Evolutionary conservation across 2,888 invertebrate species (phyloP), one percentile per base, ranked within the genome.

Genomic region (Siphonodentalium dalli): DNA sequence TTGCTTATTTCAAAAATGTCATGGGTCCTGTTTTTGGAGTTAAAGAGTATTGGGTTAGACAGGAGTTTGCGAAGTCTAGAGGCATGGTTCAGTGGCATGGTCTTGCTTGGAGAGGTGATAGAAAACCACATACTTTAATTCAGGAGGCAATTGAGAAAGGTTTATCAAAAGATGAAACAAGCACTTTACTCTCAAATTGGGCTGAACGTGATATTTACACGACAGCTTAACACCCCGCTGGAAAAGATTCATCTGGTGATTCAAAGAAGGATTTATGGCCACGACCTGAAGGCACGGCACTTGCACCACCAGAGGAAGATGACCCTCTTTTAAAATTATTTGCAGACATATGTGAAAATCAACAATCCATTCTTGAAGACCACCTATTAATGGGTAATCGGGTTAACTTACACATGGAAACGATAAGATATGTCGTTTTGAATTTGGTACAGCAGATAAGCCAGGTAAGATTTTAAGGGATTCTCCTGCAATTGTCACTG

Each of bases 351-450:
- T n/a, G n/a, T n/a, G n/a, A n/a, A n/a, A n/a, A n/a, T n/a, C n/a
- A n/a, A n/a, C n/a, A n/a, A n/a, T n/a, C n/a, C n/a, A n/a, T n/a
- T n/a, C n/a, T n/a, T n/a, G n/a, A n/a, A 37, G 50, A 41, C 35
- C 62, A 8, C 63, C 59, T 43, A 34, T 62, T 18, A 56, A 65
- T 29, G 54, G 59, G 11, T 67, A 59, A 29, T 65, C 64, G 28
- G 58, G 59, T 43, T 58, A 59, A 37, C 29, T 15, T 21, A 11
- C 21, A 33, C 37, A 45, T 24, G 20, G 15, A 34, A 15, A 24
- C 9, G 20, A 37, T 3, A 58, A 48, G 40, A 29, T 27, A 38
- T 63, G 62, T 40, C 27, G 60, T 23, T 64, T 67, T 64, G 58
- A 64, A 47, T 67, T 64, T 52, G 63, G 47, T 26, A 35, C 35